These are phyloP conservation scores for Neofelis nebulosa DNA, from an alignment of 2,113 vertebrate genomes.

Conservation along the genomic window DNA sequence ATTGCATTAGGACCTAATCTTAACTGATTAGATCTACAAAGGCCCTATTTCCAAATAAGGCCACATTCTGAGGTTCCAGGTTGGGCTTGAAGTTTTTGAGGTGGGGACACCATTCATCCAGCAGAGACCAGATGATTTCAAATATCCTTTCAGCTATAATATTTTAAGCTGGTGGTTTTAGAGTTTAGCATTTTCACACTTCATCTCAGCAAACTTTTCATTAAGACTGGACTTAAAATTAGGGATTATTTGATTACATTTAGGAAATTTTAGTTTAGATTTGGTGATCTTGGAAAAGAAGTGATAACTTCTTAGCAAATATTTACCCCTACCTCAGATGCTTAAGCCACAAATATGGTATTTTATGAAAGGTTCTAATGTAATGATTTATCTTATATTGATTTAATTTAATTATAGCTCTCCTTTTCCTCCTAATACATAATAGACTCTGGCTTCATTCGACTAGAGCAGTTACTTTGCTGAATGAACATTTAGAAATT, in stretches of 20 bases:
- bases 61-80: neutral
- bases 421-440: neutral
- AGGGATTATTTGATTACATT: neutral
- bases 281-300: neutral
- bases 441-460: neutral
- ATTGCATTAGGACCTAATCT: neutral
- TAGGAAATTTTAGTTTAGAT: neutral
- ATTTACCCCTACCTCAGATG: neutral
- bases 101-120: neutral
- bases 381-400: neutral
- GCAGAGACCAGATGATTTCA: neutral
- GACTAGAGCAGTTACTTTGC: neutral
- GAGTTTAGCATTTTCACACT: neutral
- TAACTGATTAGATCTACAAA: neutral
- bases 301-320: neutral
- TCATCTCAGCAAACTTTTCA: neutral
- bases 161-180: neutral
- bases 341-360: neutral
- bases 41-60: neutral
- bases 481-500: neutral
- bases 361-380: neutral
- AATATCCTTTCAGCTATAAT: neutral
- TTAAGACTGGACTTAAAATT: neutral
- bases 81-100: neutral
- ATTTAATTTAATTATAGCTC: neutral